Evolutionary conservation across 2,797 vertebrate genomes (phyloP).

Genomic region (Myripristis jacobus): DNA sequence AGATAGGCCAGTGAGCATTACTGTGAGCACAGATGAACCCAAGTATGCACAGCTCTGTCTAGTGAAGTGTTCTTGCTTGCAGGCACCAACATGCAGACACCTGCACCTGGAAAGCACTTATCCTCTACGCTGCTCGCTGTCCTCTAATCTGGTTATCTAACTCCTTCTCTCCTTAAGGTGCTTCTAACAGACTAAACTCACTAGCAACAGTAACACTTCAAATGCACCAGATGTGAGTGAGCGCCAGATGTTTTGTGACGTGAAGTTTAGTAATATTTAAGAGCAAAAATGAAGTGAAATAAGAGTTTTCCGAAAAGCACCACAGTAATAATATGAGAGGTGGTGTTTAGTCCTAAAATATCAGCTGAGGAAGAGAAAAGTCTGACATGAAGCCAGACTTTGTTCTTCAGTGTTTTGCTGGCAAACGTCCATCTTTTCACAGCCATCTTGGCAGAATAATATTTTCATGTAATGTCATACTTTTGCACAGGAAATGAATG

Average conservation of each 20-base stretch:
- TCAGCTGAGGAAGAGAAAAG: not conserved
- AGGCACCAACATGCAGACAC: slow-evolving; percentile 35
- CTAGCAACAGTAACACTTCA: no score
- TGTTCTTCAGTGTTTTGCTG: slow-evolving; percentile 11
- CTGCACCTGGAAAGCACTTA: slow-evolving; percentile 48
- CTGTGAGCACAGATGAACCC: slow-evolving; percentile 2
- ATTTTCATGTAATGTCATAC: slow-evolving; percentile 39
- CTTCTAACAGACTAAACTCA: no score
- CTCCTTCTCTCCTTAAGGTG: no score
- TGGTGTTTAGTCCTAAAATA: not conserved
- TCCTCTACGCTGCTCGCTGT: slow-evolving; percentile 1
- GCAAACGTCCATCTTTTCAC: slow-evolving; percentile 26
- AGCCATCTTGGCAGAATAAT: slow-evolving; percentile 32
- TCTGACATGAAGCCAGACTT: slow-evolving; percentile 6
- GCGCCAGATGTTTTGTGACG: not conserved
- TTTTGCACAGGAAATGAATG: slow-evolving; percentile 23
- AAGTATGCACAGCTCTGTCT: not conserved
- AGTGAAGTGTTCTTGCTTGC: slow-evolving; percentile 6
- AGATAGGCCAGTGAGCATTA: not conserved
- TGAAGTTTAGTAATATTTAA: not conserved
- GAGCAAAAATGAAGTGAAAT: no score
- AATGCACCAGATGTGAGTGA: no score
- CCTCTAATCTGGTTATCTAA: slow-evolving; percentile 9
- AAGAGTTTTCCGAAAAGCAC: no score
- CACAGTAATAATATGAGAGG: not conserved